These are phyloP conservation scores for Chromobotia macracanthus DNA, from an alignment of 2,797 vertebrate species.

Conservation along the genomic window DNA sequence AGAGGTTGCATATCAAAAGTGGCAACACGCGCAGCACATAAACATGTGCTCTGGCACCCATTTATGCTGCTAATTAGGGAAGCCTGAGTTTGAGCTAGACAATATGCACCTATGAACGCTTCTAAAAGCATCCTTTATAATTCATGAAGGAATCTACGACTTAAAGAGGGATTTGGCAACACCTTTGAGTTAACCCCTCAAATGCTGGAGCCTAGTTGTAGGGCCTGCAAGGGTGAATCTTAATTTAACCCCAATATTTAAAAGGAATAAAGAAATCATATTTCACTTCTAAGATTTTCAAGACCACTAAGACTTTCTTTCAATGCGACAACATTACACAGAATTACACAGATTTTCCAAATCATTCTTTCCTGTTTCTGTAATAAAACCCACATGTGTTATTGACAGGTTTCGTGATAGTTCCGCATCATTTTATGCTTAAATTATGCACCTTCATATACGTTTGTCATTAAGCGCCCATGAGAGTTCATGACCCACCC, in stretches of 20 bases:
- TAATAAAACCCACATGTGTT: no score
- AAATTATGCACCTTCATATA: not conserved
- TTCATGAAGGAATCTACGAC: conserved; percentile 74
- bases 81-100: conserved; percentile 66
- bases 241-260: no score
- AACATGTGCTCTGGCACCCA: conserved; percentile 80
- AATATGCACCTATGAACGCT: conserved; percentile 76
- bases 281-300: no score
- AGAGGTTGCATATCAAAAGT: conserved; percentile 77
- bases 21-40: conserved; percentile 70
- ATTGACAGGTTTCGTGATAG: not conserved
- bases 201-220: not conserved
- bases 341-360: no score
- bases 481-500: conserved; percentile 27
- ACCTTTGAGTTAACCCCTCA: conserved; percentile 60
- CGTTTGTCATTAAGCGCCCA: conserved; percentile 26
- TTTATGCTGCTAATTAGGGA: conserved; percentile 79
- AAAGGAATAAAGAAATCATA: no score
- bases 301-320: no score
- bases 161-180: conserved; percentile 72
- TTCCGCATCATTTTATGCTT: no score
- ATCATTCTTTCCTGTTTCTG: no score
- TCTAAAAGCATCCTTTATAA: conserved; percentile 79
- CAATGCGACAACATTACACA: no score
- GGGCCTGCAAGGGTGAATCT: not conserved